Evolutionary conservation across 2,888 invertebrate genomes (phyloP), one percentile per base, ranked within the genome.

Genomic region (Pharmacophagus antenor): DNA sequence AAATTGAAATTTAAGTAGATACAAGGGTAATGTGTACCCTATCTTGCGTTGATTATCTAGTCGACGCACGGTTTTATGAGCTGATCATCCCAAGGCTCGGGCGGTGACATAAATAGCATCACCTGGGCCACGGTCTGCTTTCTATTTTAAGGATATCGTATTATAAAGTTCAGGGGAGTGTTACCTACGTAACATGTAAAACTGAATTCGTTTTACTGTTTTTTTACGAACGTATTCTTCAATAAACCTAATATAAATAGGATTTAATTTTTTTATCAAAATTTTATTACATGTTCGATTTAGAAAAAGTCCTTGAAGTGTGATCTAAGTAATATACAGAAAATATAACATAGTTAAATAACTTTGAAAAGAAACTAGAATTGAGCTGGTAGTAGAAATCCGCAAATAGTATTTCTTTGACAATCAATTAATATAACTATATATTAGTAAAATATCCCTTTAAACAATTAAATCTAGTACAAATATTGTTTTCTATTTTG

Each of bases 1-100:
- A 52, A 58, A 51, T 58, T 46, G 46, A 52, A 58, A 51, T 21
- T 51, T 46, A 58, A 52, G 46, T 58, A 31, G 31, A 57, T 27
- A 27, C 17, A n/a, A 22, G 20, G 37, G 31, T 52, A 58, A 52
- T 51, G 50, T 17, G n/a, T 31, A 57, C 22, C 21, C 17, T 46
- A 51, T 58, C 51, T 46, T 21, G 49, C 44, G 22, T 37, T 59
- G 44, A 59, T 59, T 50, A 44, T 44, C 27, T 23, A 49, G 49
- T 59, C 50, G 25, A 25, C 23, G 25, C 59, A 54, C 54, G 48
- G 18, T 25, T 54, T 54, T 54, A 59, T 53, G 48, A 54, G 47
- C 52, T 53, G 47, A 52, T 53, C 53, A 53, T 53, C 53, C 48
- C 58, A 37, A 20, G 48, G 48, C 41, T 41, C 58, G 22, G 56